These are phyloP conservation scores for Metalampra italica DNA, from an alignment of 2,888 invertebrate genomes.

Conservation along the genomic window DNA sequence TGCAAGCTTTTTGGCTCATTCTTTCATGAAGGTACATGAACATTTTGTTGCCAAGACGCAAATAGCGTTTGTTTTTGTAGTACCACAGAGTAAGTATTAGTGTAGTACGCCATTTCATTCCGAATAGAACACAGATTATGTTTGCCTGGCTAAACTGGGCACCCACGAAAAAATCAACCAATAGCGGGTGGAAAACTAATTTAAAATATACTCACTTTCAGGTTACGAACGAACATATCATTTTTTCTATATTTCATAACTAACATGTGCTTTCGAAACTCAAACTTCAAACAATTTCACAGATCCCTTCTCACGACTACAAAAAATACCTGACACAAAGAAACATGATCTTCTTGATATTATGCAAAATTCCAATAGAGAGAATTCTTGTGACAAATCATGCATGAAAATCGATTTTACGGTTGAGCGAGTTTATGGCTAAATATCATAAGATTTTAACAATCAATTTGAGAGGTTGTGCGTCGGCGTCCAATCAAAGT, in stretches of 20 bases:
- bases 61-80: no score
- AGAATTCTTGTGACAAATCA: conserved; percentile 25
- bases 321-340: background rate
- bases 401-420: conserved; percentile 50
- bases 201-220: background rate
- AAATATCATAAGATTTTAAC: conserved; percentile 14
- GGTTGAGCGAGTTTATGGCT: conserved; percentile 36
- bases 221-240: background rate
- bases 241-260: background rate
- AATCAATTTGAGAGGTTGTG: conserved; percentile 5
- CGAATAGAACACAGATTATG: no score
- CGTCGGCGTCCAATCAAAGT: no score
- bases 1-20: no score
- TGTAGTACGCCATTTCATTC: no score
- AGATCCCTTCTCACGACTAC: background rate
- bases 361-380: conserved; percentile 4
- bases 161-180: no score
- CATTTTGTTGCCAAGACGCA: no score
- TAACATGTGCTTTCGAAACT: background rate
- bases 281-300: background rate
- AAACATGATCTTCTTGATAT: conserved; percentile 4
- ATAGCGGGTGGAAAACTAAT: no score
- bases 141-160: no score
- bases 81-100: no score
- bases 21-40: no score